phyloP scores from a whole-genome alignment of 1,140 invertebrate species.

The Harpegnathos saltator region DNA sequence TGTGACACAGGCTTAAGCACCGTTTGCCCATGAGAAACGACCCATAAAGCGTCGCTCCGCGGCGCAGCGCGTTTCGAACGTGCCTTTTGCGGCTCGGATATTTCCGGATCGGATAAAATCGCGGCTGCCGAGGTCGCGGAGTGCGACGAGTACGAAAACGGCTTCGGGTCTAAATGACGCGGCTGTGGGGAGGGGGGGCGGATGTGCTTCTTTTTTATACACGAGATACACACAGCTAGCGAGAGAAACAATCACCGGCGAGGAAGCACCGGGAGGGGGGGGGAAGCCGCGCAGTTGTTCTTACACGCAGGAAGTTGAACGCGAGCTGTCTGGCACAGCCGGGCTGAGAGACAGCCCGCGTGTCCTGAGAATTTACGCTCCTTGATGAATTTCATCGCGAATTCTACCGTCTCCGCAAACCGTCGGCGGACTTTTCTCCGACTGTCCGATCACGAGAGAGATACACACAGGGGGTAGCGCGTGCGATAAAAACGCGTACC shows the following conservation, averaged over 20 bases:
- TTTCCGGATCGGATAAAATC: constrained; percentile 41
- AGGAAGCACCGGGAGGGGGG: too few species aligned
- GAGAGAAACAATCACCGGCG: constrained; percentile 1
- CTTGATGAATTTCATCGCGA: too few species aligned
- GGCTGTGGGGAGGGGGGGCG: not conserved
- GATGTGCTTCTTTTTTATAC: constrained; percentile 25
- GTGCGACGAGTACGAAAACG: constrained; percentile 1
- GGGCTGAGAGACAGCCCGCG: not conserved
- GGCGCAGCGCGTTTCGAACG: constrained; percentile 52
- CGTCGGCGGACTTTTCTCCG: too few species aligned
- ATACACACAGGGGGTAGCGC: too few species aligned
- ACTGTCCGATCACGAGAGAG: too few species aligned
- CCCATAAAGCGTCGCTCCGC: constrained; percentile 70
- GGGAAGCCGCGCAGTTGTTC: too few species aligned
- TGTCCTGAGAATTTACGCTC: not conserved
- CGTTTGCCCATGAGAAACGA: constrained; percentile 69
- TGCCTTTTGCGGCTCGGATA: constrained; percentile 55
- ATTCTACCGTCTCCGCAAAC: too few species aligned
- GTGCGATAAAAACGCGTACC: too few species aligned
- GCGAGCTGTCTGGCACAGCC: constrained; percentile 6
- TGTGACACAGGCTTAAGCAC: too few species aligned
- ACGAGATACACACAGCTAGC: constrained; percentile 31
- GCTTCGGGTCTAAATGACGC: constrained; percentile 3
- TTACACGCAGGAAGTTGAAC: not conserved
- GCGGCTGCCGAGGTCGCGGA: not conserved